Percentiles rank a stretch among this genome's conserved stretches.
These are phyloP conservation scores for Lanius ludovicianus DNA, from an alignment of 2,113 vertebrate species.

Conservation along the genomic window DNA sequence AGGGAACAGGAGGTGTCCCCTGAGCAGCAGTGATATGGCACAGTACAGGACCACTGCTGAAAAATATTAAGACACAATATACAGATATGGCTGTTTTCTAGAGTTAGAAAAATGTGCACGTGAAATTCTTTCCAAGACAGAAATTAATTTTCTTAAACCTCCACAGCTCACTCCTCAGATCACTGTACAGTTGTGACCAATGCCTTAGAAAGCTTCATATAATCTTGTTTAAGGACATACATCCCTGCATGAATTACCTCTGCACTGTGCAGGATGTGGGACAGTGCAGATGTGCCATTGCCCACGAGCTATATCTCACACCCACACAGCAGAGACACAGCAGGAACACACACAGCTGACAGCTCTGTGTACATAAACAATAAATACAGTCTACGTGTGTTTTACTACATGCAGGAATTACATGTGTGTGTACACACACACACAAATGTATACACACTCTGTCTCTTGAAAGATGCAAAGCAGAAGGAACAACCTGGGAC, in stretches of 20 bases:
- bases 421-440: fast-evolving
- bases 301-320: background rate
- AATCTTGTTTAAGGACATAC: background rate
- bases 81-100: fast-evolving
- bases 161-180: background rate
- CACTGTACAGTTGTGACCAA: background rate
- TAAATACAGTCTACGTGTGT: background rate
- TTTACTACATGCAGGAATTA: background rate
- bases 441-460: fast-evolving
- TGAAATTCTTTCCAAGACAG: background rate
- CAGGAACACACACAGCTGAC: background rate
- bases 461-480: background rate
- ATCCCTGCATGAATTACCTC: background rate
- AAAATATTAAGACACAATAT: background rate
- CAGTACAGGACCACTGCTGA: background rate
- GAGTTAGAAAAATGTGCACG: background rate
- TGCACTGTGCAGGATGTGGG: background rate
- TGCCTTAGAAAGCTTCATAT: background rate
- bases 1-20: background rate
- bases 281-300: background rate
- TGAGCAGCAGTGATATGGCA: background rate
- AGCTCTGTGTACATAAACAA: fast-evolving
- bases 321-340: background rate
- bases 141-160: background rate
- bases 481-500: background rate